Evolutionary conservation across 2,113 vertebrate genomes (phyloP).

Genomic region (Xiphophorus maculatus): DNA sequence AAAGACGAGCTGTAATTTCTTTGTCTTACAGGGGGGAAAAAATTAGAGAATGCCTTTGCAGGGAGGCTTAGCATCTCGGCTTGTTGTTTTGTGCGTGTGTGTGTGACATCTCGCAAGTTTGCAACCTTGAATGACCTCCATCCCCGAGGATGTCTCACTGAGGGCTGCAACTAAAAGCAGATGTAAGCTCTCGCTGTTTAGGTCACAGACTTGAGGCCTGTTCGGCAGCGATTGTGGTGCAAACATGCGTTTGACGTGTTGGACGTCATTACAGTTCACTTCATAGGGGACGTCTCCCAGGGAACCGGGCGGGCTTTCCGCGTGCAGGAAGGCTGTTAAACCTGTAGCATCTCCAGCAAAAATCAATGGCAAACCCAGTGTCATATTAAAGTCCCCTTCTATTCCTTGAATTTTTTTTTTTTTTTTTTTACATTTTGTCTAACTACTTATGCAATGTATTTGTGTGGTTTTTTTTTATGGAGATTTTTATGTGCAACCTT

Average conservation of each 20-base stretch:
- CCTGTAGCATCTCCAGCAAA: constrained; percentile 10
- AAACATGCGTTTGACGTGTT: constrained; percentile 32
- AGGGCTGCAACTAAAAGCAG: constrained; percentile 36
- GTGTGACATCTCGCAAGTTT: constrained; percentile 20
- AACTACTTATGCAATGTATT: too few species aligned
- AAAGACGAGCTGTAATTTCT: background rate
- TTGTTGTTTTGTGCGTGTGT: too few species aligned
- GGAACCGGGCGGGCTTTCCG: constrained; percentile 3
- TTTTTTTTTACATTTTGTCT: too few species aligned
- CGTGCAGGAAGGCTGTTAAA: constrained; percentile 4
- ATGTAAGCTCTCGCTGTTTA: constrained; percentile 37
- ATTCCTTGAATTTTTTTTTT: too few species aligned
- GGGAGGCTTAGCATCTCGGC: background rate
- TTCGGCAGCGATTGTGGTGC: constrained; percentile 26
- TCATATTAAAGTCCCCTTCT: too few species aligned
- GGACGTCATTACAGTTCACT: constrained; percentile 33
- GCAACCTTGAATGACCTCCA: constrained; percentile 22
- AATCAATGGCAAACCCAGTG: background rate
- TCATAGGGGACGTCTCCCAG: constrained; percentile 26
- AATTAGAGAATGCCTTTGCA: background rate
- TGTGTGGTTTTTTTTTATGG: too few species aligned
- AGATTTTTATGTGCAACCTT: too few species aligned
- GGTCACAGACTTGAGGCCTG: constrained; percentile 22
- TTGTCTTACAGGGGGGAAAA: constrained; percentile 7
- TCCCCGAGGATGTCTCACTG: constrained; percentile 21